Base-by-base conservation (phyloP, 2,888 invertebrate species). In the Thecophora atra region DNA sequence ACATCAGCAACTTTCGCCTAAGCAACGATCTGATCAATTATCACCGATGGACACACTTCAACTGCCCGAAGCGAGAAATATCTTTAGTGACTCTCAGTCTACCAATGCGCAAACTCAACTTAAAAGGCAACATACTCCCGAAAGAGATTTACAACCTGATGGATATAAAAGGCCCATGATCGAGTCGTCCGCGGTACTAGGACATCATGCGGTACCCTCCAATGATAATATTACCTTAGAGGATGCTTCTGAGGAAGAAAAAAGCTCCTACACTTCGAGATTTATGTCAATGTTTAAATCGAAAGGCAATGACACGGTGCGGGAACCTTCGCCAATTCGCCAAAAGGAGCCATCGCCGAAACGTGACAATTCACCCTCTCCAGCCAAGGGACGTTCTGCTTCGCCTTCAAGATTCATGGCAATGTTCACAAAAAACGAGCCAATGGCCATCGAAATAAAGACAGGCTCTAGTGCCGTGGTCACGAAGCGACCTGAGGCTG, bases 281-380 rank as follows among this genome's bases (percentile, higher is more conserved):
- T 78, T 85, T 15, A 85, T 84, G 76, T 82, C 83, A 0, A 83
- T 85, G 78, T 86, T 85, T 47, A 77, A 78, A 1, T 75, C 78
- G 0, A 85, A 83, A 1, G 83, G 80, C 0, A 70, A 74, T 11
- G 77, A 79, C 17, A 37, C 73, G 6, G 42, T 71, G 19, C 42
- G n/a, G 19, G 71, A 65, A 8, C 19, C 60, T 24, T 66, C 66
- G n/a, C 69, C 70, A 15, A 68, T 67, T 4, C 75, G 75, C 0
- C 77, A 78, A 30, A 79, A 78, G 60, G 80, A 82, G 3, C 77
- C 78, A 0, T 76, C 82, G 0, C 74, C 73, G 0, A 71, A 71
- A 73, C 67, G 80, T 69, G 78, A 81, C 13, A 75, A 74, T 24
- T 77, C 64, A 17, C 47, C 58, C 26, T 71, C 76, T 21, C 71